These are phyloP conservation scores for Microchrysa polita DNA, from an alignment of 2,888 invertebrate species.

Conservation along the genomic window DNA sequence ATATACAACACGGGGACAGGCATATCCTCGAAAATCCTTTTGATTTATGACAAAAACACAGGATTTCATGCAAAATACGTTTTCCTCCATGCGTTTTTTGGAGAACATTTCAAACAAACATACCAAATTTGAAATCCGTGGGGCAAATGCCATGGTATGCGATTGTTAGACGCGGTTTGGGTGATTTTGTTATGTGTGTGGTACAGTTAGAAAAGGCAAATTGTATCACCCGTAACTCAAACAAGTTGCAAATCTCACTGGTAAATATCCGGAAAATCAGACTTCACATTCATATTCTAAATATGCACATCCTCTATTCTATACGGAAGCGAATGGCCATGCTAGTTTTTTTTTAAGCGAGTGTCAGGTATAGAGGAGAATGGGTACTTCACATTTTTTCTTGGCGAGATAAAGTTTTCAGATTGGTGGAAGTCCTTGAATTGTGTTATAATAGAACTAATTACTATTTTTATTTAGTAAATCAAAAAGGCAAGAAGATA, in stretches of 20 bases:
- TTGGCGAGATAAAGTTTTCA: too few relatives aligned
- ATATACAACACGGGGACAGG: constrained; percentile 48
- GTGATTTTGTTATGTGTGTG: constrained; percentile 6
- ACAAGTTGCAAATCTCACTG: constrained; percentile 50
- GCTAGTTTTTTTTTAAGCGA: constrained; percentile 27
- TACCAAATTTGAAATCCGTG: constrained; percentile 19
- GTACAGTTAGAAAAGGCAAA: constrained; percentile 35
- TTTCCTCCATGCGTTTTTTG: constrained; percentile 33
- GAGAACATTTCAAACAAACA: constrained; percentile 13
- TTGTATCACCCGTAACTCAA: constrained; percentile 45
- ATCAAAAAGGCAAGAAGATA: too few relatives aligned
- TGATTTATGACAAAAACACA: constrained; percentile 50
- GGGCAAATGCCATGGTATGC: constrained; percentile 18
- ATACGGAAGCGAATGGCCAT: constrained; percentile 12
- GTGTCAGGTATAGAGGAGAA: neutral
- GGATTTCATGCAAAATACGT: constrained; percentile 38
- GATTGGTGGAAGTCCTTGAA: too few relatives aligned
- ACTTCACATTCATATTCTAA: constrained; percentile 34
- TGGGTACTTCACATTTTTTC: too few relatives aligned
- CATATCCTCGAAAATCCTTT: constrained; percentile 50
- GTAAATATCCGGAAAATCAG: constrained; percentile 49
- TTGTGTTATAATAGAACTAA: too few relatives aligned
- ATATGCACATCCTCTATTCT: neutral
- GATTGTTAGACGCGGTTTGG: constrained; percentile 23
- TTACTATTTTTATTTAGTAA: too few relatives aligned